A percentile compares a stretch with the other conserved stretches of the same genome.
Conservation (phyloP, 1,140 invertebrate species). For the Chionoecetes opilio region DNA sequence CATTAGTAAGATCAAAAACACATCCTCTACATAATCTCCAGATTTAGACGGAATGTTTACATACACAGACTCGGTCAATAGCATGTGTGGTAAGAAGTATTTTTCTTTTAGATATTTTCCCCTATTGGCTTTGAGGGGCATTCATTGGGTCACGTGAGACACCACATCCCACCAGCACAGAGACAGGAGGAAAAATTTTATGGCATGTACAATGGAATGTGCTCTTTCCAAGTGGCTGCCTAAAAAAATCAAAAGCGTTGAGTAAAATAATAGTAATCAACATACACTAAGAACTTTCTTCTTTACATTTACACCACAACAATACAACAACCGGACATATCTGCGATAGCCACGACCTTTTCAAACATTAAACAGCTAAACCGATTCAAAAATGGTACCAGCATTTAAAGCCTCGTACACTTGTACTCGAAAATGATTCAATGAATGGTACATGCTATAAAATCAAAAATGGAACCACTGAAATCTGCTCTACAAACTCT, state of each 20-base stretch:
- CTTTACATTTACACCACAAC: constrained; percentile 44
- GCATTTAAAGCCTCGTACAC: constrained; percentile 73
- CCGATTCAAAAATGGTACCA: constrained; percentile 68
- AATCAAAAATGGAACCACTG: constrained; percentile 71
- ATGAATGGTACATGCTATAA: constrained; percentile 73
- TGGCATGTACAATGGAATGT: constrained; percentile 78
- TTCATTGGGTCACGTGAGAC: neutral
- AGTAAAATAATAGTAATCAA: constrained; percentile 45
- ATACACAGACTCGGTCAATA: constrained; percentile 74
- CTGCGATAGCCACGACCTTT: constrained; percentile 61
- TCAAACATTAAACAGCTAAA: constrained; percentile 64
- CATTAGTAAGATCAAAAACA: constrained; percentile 70
- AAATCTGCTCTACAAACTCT: constrained; percentile 77
- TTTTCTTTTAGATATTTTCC: neutral
- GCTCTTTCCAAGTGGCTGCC: constrained; percentile 76
- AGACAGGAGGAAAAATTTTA: constrained; percentile 67
- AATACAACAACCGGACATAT: constrained; percentile 72
- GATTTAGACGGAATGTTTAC: constrained; percentile 78
- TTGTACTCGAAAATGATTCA: constrained; percentile 72
- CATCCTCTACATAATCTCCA: constrained; percentile 77
- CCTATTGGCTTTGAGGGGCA: neutral
- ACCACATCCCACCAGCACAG: constrained; percentile 36
- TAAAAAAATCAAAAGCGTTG: constrained; percentile 45
- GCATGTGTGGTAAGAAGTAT: constrained; percentile 58
- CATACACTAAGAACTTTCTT: constrained; percentile 70